Conservation (phyloP, 2,888 invertebrate genomes). For the Phalera bucephala region DNA sequence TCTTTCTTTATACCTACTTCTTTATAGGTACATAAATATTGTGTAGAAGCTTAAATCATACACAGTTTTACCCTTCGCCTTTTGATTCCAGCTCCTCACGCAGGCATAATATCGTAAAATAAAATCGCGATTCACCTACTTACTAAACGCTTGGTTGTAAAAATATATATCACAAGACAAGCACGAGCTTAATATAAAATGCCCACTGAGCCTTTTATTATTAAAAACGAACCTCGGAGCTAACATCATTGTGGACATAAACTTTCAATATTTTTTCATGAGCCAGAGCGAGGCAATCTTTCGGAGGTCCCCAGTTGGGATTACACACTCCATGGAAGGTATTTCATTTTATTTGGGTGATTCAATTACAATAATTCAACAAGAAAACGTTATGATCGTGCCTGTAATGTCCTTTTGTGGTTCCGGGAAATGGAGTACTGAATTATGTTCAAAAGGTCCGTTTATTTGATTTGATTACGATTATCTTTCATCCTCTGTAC, state of each 20-base stretch:
- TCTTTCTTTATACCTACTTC: no score
- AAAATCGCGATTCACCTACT: no score
- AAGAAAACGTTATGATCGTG: slow-evolving; percentile 9
- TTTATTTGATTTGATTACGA: neutral
- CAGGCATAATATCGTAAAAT: no score
- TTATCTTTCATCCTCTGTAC: no score
- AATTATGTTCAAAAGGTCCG: neutral
- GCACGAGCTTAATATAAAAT: neutral
- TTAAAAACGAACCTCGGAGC: slow-evolving; percentile 17
- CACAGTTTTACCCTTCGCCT: no score
- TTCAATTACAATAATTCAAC: slow-evolving; percentile 23
- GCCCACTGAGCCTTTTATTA: slow-evolving; percentile 15
- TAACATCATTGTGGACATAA: slow-evolving; percentile 22
- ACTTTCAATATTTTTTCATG: slow-evolving; percentile 38
- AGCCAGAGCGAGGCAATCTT: slow-evolving; percentile 30
- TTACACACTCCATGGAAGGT: slow-evolving; percentile 18
- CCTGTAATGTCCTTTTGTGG: slow-evolving; percentile 5
- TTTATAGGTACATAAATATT: no score
- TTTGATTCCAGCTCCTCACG: no score
- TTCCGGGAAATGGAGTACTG: neutral
- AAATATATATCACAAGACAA: neutral
- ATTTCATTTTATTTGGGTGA: slow-evolving; percentile 22
- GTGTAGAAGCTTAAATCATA: no score
- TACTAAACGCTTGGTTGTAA: neutral
- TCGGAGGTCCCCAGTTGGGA: slow-evolving; percentile 23